These are phyloP conservation scores for Myotis davidii DNA, from an alignment of 2,113 vertebrate species.

Conservation along the genomic window DNA sequence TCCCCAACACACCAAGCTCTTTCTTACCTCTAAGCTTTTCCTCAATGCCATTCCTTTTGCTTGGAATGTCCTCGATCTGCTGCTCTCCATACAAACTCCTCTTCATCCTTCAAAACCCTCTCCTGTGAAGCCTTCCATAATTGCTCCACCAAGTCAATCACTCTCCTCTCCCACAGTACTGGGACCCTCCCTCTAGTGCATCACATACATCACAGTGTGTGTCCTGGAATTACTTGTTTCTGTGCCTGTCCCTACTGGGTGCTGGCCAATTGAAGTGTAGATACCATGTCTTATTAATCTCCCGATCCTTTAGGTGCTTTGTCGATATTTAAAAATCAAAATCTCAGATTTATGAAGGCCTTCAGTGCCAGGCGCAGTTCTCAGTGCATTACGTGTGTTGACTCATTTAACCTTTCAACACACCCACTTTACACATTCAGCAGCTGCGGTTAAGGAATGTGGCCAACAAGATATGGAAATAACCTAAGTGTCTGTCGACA, in stretches of 20 bases:
- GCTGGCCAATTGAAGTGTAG: background rate
- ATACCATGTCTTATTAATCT: background rate
- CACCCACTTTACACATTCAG: background rate
- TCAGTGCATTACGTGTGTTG: background rate
- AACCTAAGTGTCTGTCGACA: background rate
- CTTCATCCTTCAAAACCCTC: constrained; percentile 44
- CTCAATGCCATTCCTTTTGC: background rate
- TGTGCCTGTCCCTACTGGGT: background rate
- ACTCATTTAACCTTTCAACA: background rate
- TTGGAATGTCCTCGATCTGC: background rate
- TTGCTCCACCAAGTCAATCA: background rate
- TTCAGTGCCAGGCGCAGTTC: background rate
- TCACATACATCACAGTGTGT: background rate
- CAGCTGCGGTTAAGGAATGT: background rate
- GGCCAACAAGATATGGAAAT: background rate
- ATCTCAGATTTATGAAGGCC: background rate
- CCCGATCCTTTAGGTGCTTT: background rate
- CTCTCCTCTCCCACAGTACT: background rate
- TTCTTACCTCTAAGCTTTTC: background rate
- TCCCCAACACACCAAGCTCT: background rate
- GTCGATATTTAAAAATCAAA: background rate
- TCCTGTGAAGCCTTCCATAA: background rate
- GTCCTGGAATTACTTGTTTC: background rate
- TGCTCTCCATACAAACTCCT: constrained; percentile 14
- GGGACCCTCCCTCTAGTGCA: background rate